Evolutionary conservation across 2,797 vertebrate genomes (phyloP).

Genomic region (Nothura maculosa): DNA sequence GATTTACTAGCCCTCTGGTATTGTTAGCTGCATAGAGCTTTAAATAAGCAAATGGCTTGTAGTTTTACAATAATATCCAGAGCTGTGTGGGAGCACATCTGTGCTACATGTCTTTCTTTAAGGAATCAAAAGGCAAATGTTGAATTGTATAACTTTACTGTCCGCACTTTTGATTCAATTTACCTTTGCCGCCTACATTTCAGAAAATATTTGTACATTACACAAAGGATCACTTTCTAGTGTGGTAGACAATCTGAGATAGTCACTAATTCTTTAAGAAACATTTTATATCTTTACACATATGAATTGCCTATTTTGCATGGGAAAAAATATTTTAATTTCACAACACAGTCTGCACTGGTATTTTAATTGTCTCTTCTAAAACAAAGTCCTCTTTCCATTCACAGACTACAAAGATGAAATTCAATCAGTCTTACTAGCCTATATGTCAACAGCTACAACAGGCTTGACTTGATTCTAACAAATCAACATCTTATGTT

Average conservation of each 20-base stretch:
- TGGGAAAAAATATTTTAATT: background rate
- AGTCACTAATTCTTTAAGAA: background rate
- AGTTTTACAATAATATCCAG: conserved; percentile 41
- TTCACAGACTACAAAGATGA: background rate
- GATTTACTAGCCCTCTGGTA: conserved; percentile 70
- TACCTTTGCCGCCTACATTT: conserved; percentile 15
- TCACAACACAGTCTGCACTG: background rate
- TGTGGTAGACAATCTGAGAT: background rate
- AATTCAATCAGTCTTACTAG: conserved; percentile 6
- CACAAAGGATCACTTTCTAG: background rate
- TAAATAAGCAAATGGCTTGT: conserved; percentile 61
- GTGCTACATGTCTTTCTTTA: background rate
- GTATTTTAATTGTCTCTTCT: background rate
- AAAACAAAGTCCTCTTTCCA: conserved; percentile 1
- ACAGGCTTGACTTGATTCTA: background rate
- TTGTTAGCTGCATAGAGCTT: conserved; percentile 32
- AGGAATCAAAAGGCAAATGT: conserved; percentile 2
- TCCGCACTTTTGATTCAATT: background rate
- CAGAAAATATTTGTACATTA: background rate
- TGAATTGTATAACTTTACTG: background rate
- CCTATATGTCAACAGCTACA: background rate
- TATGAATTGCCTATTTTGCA: background rate
- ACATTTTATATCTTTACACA: background rate
- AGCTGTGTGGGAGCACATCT: background rate
- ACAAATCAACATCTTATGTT: conserved; percentile 13